These are phyloP conservation scores for Neolamprologus toae DNA, from an alignment of 2,113 vertebrate genomes.

Conservation along the genomic window DNA sequence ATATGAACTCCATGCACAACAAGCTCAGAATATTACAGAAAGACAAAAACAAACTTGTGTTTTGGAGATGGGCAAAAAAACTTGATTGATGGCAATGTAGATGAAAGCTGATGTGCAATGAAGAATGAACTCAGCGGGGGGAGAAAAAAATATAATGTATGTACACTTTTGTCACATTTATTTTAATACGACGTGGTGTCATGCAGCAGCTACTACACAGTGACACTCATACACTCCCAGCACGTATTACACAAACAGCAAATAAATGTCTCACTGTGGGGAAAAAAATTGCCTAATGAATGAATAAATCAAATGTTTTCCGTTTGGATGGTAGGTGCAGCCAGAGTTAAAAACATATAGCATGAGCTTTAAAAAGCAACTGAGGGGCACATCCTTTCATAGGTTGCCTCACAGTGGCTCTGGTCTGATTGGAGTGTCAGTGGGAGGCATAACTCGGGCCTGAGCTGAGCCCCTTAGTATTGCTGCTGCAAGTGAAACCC, in stretches of 20 bases:
- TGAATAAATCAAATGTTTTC: neutral
- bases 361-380: neutral
- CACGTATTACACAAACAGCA: neutral
- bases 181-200: slow-evolving; percentile 1
- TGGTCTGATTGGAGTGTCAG: slow-evolving; percentile 59
- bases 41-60: neutral
- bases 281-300: neutral
- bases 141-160: neutral
- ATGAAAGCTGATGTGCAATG: slow-evolving; percentile 22
- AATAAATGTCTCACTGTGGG: neutral
- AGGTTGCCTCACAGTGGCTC: slow-evolving; percentile 2
- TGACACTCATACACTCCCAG: slow-evolving; percentile 9
- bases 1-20: slow-evolving; percentile 35
- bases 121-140: neutral
- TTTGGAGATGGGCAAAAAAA: neutral
- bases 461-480: slow-evolving; percentile 6
- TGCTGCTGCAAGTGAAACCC: slow-evolving; percentile 37
- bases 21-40: neutral
- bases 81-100: slow-evolving; percentile 2
- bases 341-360: neutral
- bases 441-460: slow-evolving; percentile 39
- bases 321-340: neutral
- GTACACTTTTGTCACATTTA: slow-evolving; percentile 3
- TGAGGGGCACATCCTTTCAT: slow-evolving; percentile 4
- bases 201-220: neutral